Evolutionary conservation across 2,113 vertebrate species (phyloP), one percentile per base, ranked within the genome.

Genomic region (Eolophus roseicapilla): DNA sequence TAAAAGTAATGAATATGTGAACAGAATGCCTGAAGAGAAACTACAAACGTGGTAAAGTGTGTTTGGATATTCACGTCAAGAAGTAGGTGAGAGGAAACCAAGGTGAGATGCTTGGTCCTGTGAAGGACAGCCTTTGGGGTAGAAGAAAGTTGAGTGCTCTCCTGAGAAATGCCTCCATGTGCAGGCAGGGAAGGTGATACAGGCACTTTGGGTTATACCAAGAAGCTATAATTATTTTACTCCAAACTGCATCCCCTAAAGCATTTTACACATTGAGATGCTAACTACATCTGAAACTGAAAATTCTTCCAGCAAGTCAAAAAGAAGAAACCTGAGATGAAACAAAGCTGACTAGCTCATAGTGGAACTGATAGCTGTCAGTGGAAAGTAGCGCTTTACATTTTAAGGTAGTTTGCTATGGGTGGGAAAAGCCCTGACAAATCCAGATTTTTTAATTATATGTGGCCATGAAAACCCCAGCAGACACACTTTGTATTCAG

Each of bases 331-430:
- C 11, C 47, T 35, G 86, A 49, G 47, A 17, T 63, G 62, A 39
- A 53, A 31, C 23, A 6, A 11, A 63, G 7, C 10, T 24, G 37
- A 47, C 37, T 17, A 6, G 35, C 11, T 33, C 2, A 6, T 17
- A 20, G 53, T 17, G 60, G 46, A 39, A 49, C 53, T 7, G 50
- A 33, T 37, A 16, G 46, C 60, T 25, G 3, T 17, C 37, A 10
- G 11, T 5, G 10, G 31, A 6, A 78, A 24, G 17, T 4, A 21
- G 41, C 0, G 3, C 44, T 47, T 77, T 33, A 1, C 33, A 8
- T 64, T 25, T 41, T 57, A 17, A 13, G 55, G 27, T 39, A 44
- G 27, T 76, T 88, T 65, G 39, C n/a, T 35, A 3, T 41, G 85
- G 39, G 12, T 46, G 44, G 74, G 49, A 41, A 76, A 52, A 69